phyloP scores from a whole-genome alignment of 2,888 invertebrate species.

The Fragum whitleyi region DNA sequence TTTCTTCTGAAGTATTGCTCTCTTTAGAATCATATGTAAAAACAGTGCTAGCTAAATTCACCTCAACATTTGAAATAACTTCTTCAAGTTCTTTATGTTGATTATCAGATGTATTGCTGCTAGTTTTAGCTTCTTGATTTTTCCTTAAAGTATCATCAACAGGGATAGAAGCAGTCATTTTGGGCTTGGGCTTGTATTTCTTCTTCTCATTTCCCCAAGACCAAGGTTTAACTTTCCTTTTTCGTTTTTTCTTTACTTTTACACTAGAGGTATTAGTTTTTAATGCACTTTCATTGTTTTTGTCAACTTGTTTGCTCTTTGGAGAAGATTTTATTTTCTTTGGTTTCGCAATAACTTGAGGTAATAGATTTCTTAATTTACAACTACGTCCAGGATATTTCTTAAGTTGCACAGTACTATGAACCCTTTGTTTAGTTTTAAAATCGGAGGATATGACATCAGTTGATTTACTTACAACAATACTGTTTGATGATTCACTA shows the following conservation, averaged over 20 bases:
- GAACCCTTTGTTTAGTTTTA: neutral
- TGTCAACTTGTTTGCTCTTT: neutral
- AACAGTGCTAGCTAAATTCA: neutral
- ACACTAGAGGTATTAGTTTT: neutral
- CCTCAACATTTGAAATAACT: neutral
- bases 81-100: neutral
- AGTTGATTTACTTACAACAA: neutral
- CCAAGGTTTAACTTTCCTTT: conserved; percentile 64
- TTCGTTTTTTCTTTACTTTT: conserved; percentile 60
- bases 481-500: neutral
- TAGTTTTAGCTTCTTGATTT: no score
- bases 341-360: conserved; percentile 7
- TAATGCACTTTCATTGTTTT: neutral
- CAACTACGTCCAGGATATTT: conserved; percentile 64
- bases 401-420: conserved; percentile 27
- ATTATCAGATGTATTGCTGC: neutral
- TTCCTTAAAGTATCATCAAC: no score
- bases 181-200: conserved; percentile 62
- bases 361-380: conserved; percentile 38
- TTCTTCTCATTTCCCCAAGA: conserved; percentile 67
- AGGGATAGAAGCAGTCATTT: neutral
- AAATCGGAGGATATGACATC: neutral
- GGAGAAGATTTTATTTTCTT: conserved; percentile 1
- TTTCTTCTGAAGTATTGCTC: neutral
- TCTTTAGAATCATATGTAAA: neutral